Base-by-base conservation (phyloP, 1,140 invertebrate species). In the Venturia canescens region DNA sequence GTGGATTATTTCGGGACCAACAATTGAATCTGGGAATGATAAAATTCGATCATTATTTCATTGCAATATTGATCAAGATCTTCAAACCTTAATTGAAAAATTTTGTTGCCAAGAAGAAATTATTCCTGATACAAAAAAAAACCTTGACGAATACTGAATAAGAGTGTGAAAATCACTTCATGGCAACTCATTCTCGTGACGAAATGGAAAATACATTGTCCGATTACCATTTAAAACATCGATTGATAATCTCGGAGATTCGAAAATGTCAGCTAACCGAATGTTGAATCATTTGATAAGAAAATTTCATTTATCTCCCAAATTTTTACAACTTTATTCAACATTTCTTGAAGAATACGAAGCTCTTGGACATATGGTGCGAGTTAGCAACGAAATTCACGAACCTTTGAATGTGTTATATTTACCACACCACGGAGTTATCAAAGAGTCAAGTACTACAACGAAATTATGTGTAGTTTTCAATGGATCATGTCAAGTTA, bases 121-220 rank as follows among this genome's bases (percentile, higher is more conserved):
- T 26, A 7, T 1, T 29, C 29, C 3, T 18, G 53, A 23, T 27
- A 13, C 38, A 71, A 70, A 50, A 15, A 7, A 34, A n/a, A 4
- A 9, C 15, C 0, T 72, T 21, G 11, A 4, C 67, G 0, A 21
- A 23, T 18, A 53, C 16, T 21, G 66, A 79, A 0, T 1, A 27
- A 53, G n/a, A 44, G n/a, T 79, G 69, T 34, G 67, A 79, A 23
- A 21, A 72, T 18, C 72, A 76, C 15, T 84, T 83, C 63, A 50
- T 60, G 23, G 50, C 67, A 3, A 83, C 80, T 26, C 81, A 80
- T 66, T 50, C n/a, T 44, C 79, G 85, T 21, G 63, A 76, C 31
- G 15, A 21, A 18, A 4, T 21, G 85, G 85, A 5, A 27, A 53
- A 60, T 87, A 86, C 70, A 78, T 82, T 70, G 86, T 87, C 11